Evolutionary conservation across 2,888 invertebrate species (phyloP).

Genomic region (Gastrophysa polygoni): DNA sequence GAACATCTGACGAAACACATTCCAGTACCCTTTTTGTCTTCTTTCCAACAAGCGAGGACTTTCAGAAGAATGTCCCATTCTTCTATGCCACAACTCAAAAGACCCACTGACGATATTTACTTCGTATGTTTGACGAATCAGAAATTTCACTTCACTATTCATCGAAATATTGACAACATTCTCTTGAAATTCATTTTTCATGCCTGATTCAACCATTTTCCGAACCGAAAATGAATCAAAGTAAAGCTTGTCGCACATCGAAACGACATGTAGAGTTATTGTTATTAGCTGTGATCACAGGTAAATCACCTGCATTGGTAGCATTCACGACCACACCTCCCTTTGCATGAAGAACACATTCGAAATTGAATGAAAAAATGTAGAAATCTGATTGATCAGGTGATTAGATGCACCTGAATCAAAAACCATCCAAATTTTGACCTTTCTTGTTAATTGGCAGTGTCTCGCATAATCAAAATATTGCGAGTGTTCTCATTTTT

Average conservation of each 20-base stretch:
- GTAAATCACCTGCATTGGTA: background rate
- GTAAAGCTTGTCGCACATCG: no score
- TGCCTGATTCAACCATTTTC: background rate
- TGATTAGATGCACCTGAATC: background rate
- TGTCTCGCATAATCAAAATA: background rate
- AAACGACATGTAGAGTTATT: conserved; percentile 1
- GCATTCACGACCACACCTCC: background rate
- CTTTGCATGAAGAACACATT: background rate
- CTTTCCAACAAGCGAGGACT: background rate
- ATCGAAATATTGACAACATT: background rate
- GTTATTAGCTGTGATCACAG: background rate
- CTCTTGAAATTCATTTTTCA: background rate
- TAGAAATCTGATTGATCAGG: background rate
- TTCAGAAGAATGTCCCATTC: conserved; percentile 1
- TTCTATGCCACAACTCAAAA: background rate
- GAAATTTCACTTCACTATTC: background rate
- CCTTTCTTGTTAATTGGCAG: background rate
- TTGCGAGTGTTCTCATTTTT: background rate
- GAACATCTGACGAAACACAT: background rate
- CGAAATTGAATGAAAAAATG: background rate
- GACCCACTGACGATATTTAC: background rate
- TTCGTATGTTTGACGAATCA: background rate
- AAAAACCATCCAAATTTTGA: background rate
- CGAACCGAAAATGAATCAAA: background rate
- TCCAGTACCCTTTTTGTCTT: background rate